Evolutionary conservation across 1,140 invertebrate species (phyloP), one percentile per base, ranked within the genome.

Genomic region (Lordiphosa stackelbergi): DNA sequence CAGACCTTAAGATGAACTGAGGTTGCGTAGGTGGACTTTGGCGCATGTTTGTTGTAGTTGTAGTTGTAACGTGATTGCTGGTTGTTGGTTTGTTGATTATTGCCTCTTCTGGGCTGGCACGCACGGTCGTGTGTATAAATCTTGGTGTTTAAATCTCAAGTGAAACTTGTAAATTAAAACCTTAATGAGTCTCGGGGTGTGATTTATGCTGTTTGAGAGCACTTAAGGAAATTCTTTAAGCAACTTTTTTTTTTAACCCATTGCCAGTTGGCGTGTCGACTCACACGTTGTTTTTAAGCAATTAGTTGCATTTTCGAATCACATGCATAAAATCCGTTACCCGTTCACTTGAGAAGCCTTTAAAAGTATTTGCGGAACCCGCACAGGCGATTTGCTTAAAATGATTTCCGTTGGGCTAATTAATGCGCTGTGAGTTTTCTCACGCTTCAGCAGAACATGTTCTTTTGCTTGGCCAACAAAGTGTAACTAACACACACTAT

Each of bases 91-190:
- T 53, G 57, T 79, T 79, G 75, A 81, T 79, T 81, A 75, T 79
- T 79, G 66, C 75, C 59, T 51, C 37, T 53, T 36, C 5, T 31
- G 28, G 28, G 7, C 48, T 41, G 52, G 55, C 64, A 69, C 73
- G 73, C 73, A 72, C 28, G 28, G 6, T 31, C 16, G 43, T 28
- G 31, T 46, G 31, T 81, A 81, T 72, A 81, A 81, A 81, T 81
- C 72, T 70, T 59, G 42, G 60, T 75, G 75, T 69, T 83, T 83
- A 72, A 81, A 72, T 72, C 77, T 57, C 68, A 34, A 57, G 53
- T 63, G 54, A 63, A 83, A 69, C 77, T 81, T 81, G 75, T 81
- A 81, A 81, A 81, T 81, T 83, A 81, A 81, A 83, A 71, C 75
- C 75, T 64, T 81, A 81, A 81, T 81, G 75, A 79, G 75, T 74